phyloP scores from a whole-genome alignment of 2,888 invertebrate genomes.

The Strigamia maritima region DNA sequence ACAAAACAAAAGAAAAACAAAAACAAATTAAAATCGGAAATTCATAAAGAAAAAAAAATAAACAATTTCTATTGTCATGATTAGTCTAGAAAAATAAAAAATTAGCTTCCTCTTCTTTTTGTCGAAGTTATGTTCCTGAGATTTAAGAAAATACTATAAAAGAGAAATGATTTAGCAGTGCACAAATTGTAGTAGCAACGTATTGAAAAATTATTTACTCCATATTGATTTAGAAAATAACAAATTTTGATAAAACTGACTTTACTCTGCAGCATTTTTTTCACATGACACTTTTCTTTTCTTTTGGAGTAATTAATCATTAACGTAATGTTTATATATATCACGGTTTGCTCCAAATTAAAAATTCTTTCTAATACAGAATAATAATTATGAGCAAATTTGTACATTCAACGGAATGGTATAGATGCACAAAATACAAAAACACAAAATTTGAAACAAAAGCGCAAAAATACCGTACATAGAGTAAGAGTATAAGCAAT shows the following conservation, averaged over 20 bases:
- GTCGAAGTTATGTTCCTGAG: constrained; percentile 12
- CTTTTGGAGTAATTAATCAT: not conserved
- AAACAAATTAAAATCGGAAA: not conserved
- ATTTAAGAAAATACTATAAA: constrained; percentile 1
- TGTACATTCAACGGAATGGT: constrained; percentile 32
- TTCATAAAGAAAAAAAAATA: not conserved
- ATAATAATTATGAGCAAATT: constrained; percentile 27
- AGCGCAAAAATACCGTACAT: constrained; percentile 31
- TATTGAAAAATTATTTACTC: constrained; percentile 8
- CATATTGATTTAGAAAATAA: not conserved
- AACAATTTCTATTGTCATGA: not conserved
- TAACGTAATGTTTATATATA: constrained; percentile 5
- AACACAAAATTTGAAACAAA: constrained; percentile 16
- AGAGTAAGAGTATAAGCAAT: constrained; percentile 34
- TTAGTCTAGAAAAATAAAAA: not conserved
- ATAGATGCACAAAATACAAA: constrained; percentile 31
- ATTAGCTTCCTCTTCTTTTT: not conserved
- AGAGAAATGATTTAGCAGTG: not conserved
- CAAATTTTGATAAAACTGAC: constrained; percentile 10
- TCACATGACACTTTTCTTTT: constrained; percentile 2
- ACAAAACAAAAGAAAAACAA: not conserved
- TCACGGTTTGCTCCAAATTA: constrained; percentile 25
- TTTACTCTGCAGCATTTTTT: constrained; percentile 1
- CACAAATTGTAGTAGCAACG: constrained; percentile 6
- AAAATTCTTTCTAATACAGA: constrained; percentile 28